Conservation (phyloP, 2,888 invertebrate genomes). For the Polyploca ridens region DNA sequence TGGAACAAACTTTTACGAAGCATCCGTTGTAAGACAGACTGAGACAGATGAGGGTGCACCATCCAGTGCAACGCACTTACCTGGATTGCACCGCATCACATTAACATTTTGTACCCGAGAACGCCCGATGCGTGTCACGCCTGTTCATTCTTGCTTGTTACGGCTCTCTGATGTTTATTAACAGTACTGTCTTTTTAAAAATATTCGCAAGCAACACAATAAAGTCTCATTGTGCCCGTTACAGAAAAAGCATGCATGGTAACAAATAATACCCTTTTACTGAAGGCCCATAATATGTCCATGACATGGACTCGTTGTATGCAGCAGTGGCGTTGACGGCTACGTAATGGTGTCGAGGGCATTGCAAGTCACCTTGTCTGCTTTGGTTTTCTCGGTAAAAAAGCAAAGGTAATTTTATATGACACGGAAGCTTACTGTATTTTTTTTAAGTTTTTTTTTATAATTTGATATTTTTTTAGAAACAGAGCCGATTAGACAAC, state of each 20-base stretch:
- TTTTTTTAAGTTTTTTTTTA: too few species aligned
- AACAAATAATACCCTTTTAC: neutral
- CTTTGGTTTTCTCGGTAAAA: neutral
- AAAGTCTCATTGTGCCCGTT: neutral
- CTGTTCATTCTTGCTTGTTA: too few species aligned
- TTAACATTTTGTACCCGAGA: too few species aligned
- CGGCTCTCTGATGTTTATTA: too few species aligned
- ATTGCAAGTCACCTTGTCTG: neutral
- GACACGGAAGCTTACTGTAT: neutral
- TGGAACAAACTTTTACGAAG: too few species aligned
- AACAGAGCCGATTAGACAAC: too few species aligned
- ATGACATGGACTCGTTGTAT: neutral
- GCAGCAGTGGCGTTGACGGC: slow-evolving; percentile 6
- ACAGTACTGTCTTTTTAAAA: neutral
- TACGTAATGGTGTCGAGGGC: slow-evolving; percentile 2
- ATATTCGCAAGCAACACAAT: neutral
- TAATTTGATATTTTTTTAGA: too few species aligned
- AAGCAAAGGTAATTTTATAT: neutral
- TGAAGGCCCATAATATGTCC: neutral
- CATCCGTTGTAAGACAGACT: too few species aligned
- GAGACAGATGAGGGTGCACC: too few species aligned
- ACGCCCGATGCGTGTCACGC: too few species aligned
- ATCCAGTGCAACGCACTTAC: too few species aligned
- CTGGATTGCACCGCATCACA: too few species aligned
- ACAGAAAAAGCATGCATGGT: neutral